Evolutionary conservation across 1,140 invertebrate species (phyloP).

Genomic region (Sarcophaga bullata): DNA sequence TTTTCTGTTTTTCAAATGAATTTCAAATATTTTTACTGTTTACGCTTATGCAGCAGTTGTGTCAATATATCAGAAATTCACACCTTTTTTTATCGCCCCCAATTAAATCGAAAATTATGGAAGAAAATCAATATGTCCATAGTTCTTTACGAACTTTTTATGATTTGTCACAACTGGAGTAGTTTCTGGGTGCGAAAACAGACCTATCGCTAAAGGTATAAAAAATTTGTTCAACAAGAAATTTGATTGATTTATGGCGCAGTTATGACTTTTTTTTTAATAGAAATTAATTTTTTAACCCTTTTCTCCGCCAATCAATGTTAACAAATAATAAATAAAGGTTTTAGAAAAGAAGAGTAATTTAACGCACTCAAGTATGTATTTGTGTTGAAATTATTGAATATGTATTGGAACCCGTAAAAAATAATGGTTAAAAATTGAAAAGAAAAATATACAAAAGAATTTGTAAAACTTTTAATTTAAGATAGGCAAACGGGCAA

Average conservation of each 20-base stretch:
- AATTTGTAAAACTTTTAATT: too few species aligned
- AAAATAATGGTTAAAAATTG: too few species aligned
- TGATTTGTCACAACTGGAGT: slow-evolving; percentile 3
- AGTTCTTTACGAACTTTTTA: background rate
- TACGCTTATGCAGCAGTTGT: background rate
- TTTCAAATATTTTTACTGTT: too few species aligned
- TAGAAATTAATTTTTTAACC: background rate
- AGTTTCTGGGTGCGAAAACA: background rate
- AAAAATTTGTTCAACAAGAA: background rate
- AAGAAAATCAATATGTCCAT: too few species aligned
- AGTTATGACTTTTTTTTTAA: background rate
- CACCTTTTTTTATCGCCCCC: background rate
- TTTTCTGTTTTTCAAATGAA: too few species aligned
- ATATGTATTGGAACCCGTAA: too few species aligned
- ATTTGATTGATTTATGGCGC: background rate
- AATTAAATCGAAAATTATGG: too few species aligned
- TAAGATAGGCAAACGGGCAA: too few species aligned
- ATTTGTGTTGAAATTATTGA: too few species aligned
- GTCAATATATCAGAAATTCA: background rate
- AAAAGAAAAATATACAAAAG: too few species aligned
- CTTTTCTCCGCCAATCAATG: background rate
- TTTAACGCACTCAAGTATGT: too few species aligned
- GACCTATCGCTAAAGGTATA: too few species aligned
- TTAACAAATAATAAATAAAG: background rate
- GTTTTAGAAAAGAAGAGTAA: background rate